Evolutionary conservation across 2,797 vertebrate species (phyloP), one percentile per base, ranked within the genome.

Genomic region (Melanotaenia pygmaea): DNA sequence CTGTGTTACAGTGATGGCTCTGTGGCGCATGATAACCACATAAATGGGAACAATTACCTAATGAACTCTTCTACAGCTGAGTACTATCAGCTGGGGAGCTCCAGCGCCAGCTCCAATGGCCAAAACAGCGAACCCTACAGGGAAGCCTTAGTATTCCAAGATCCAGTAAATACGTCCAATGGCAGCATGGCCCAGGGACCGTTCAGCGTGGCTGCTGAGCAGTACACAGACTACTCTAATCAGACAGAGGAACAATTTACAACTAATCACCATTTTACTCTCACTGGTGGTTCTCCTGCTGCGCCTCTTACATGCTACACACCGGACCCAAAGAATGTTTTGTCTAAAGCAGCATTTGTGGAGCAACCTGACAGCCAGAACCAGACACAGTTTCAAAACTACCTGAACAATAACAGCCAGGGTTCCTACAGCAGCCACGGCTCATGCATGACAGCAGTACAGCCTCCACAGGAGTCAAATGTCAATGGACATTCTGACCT

Each of bases 21-120:
- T 0, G 91, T 92, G 58, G 82, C 94, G 40, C 96, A 95, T 30
- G 96, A 97, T 45, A 94, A 92, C 93, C 96, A 96, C 87, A 73
- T 95, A 12, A 98, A 97, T 50, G 95, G 95, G 67, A 95, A 95
- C 83, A 87, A 95, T 32, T 98, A 96, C 86, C 95, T 97, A 72
- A 91, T 96, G 83, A 96, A 94, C 91, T 93, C 96, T 60, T 92
- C 97, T 72, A 92, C 97, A 0, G 89, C 94, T 26, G 94, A 98
- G 73, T 98, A 98, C 93, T 99, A 96, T 94, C 96, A 97, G 94
- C 95, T 98, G 88, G 95, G 96, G 74, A 96, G 94, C 83, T 94
- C 96, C 63, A 67, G 92, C 67, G 86, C 94, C 24, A 89, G 93
- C 81, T 84, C 94, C 59, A 86, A 89, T 9, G 73, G 90, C 59